A percentile compares a stretch with the other conserved stretches of the same genome.
These are phyloP conservation scores for Sminthurides bifidus DNA, from an alignment of 1,140 invertebrate genomes.

Conservation along the genomic window DNA sequence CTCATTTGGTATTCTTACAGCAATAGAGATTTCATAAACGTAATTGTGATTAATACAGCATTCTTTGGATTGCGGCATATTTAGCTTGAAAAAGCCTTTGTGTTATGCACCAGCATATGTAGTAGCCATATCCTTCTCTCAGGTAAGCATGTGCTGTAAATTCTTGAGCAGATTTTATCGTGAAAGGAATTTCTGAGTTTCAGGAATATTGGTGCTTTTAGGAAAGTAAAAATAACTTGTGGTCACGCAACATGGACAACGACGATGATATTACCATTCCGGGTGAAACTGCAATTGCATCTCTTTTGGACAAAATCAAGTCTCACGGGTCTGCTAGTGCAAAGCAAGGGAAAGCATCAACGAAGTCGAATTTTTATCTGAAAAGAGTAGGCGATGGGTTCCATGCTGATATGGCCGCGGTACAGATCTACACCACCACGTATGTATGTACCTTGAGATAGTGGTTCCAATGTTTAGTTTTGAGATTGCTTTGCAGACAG, in stretches of 20 bases:
- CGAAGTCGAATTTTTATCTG: not conserved
- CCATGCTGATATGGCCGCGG: conserved; percentile 15
- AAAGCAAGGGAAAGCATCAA: not conserved
- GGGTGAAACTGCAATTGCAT: not conserved
- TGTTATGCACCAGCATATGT: conserved; percentile 21
- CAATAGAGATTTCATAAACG: not conserved
- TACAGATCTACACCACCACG: conserved; percentile 9
- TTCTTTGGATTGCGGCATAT: conserved; percentile 14
- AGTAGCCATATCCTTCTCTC: conserved; percentile 17
- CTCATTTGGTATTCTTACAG: not conserved
- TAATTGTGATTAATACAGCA: conserved; percentile 5
- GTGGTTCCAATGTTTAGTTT: conserved; percentile 1
- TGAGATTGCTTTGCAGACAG: not conserved
- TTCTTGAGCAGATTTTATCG: not conserved
- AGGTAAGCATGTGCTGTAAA: not conserved
- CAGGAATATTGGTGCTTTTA: not conserved
- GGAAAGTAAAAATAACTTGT: not conserved
- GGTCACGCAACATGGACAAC: not conserved
- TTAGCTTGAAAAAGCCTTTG: conserved; percentile 8
- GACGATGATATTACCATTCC: conserved; percentile 13
- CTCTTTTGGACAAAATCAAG: conserved; percentile 1
- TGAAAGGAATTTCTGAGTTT: not conserved
- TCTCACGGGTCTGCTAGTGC: not conserved
- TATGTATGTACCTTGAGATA: no score
- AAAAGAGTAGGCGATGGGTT: conserved; percentile 13